Evolutionary conservation across 2,797 vertebrate genomes (phyloP).

Genomic region (Halcyon leucocephala): DNA sequence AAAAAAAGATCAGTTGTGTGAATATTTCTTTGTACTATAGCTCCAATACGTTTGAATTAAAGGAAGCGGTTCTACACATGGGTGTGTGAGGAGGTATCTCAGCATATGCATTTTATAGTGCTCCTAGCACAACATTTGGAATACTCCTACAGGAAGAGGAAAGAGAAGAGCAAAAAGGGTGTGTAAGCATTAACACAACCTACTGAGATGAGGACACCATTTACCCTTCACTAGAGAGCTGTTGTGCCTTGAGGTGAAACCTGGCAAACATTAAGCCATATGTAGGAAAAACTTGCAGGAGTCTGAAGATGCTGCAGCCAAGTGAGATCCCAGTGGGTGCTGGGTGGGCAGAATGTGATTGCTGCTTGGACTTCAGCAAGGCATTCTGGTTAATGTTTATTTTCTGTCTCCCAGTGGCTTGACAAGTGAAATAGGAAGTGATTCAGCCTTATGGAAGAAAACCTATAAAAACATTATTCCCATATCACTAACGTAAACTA

Average conservation of each 20-base stretch:
- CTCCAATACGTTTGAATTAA: background rate
- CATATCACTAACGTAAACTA: background rate
- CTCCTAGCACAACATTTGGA: background rate
- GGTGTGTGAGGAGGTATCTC: background rate
- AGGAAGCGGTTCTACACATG: background rate
- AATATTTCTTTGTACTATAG: background rate
- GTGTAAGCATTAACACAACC: background rate
- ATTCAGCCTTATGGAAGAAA: background rate
- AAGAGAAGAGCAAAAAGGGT: background rate
- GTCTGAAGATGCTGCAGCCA: background rate
- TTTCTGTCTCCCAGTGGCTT: background rate
- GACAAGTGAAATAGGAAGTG: background rate
- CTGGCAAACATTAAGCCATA: background rate
- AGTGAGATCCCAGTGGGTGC: background rate
- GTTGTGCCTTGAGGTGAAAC: background rate
- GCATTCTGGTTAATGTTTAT: background rate
- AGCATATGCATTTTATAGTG: background rate
- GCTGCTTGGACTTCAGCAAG: background rate
- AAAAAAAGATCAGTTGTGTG: background rate
- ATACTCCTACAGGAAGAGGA: background rate
- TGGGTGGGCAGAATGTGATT: background rate
- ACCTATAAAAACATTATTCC: background rate
- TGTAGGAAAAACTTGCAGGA: background rate
- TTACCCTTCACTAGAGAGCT: background rate
- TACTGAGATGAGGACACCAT: background rate